Base-by-base conservation (phyloP, 2,888 invertebrate genomes). In the Pyrgus malvae region DNA sequence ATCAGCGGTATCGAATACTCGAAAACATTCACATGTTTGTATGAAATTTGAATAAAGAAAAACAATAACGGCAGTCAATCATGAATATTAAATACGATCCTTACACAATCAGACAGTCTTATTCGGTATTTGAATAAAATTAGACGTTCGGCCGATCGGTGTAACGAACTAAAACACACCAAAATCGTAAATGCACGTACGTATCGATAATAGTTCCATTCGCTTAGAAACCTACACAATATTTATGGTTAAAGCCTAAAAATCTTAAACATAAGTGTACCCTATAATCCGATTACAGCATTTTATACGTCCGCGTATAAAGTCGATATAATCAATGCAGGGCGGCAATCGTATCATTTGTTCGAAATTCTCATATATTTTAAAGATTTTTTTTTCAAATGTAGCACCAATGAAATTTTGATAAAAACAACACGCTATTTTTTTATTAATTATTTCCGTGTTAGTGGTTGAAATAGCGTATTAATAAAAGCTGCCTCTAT, bases 271-370 rank as follows among this genome's bases (percentile, higher is more conserved):
- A 40, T 57, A 58, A 61, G 46, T 55, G 72, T 88, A 89, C 89
- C 88, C 89, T 84, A 88, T 80, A 68, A 65, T 81, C 88, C 88
- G 83, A 83, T 80, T 79, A 80, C 68, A 80, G 83, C 83, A 76
- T 79, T 77, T 74, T 68, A 79, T 77, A 81, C 77, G 75, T 68
- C 56, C 58, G 66, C 73, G 80, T 79, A 78, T 72, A 76, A 65
- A 64, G 76, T 67, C 79, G 80, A 85, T 81, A 81, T 72, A 83
- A 79, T 74, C 87, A 71, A 86, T 79, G 82, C 85, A 83, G 81
- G 81, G 80, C 66, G 56, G 7, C 27, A 35, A 41, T 33, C 33
- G 3, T 48, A 7, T 23, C 31, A 41, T 61, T 63, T 53, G 38
- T 54, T 58, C 16, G 17, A n/a, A 50, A 56, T 56, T 57, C 48